These are phyloP conservation scores for Ormyrus thymus DNA, from an alignment of 2,888 invertebrate genomes.

Conservation along the genomic window DNA sequence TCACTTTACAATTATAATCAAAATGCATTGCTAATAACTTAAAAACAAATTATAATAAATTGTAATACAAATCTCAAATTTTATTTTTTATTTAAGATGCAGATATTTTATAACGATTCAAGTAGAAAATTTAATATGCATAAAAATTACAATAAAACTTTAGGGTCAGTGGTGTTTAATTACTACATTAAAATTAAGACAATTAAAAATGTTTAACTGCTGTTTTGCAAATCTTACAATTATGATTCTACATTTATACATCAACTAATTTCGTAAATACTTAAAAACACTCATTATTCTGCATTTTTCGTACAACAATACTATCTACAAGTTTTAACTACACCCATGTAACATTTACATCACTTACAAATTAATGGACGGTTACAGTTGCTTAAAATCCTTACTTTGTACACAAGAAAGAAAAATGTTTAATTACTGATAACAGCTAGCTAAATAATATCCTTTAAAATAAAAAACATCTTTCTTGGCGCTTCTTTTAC, in stretches of 20 bases:
- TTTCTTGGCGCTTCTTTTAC: neutral
- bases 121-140: constrained; percentile 34
- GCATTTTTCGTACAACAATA: constrained; percentile 18
- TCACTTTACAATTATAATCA: too few species aligned
- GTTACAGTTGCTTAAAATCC: constrained; percentile 32
- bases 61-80: neutral
- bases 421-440: constrained; percentile 19
- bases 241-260: constrained; percentile 53
- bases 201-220: constrained; percentile 12
- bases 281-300: constrained; percentile 28
- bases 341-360: constrained; percentile 32
- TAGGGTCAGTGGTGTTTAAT: constrained; percentile 9
- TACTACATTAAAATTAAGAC: constrained; percentile 11
- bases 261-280: constrained; percentile 24
- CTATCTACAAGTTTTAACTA: constrained; percentile 43
- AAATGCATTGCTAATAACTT: too few species aligned
- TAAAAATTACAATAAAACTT: constrained; percentile 1
- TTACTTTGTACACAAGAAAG: constrained; percentile 10
- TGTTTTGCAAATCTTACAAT: constrained; percentile 26
- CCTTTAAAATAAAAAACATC: constrained; percentile 14
- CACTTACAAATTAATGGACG: constrained; percentile 51
- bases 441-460: constrained; percentile 8
- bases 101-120: constrained; percentile 18
- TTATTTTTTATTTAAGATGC: constrained; percentile 9
- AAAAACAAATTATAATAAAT: too few species aligned